Percentiles rank a stretch among this genome's conserved stretches.
Conservation (phyloP, 35 echinoderm and acorn worm species). For the Apostichopus japonicus region DNA sequence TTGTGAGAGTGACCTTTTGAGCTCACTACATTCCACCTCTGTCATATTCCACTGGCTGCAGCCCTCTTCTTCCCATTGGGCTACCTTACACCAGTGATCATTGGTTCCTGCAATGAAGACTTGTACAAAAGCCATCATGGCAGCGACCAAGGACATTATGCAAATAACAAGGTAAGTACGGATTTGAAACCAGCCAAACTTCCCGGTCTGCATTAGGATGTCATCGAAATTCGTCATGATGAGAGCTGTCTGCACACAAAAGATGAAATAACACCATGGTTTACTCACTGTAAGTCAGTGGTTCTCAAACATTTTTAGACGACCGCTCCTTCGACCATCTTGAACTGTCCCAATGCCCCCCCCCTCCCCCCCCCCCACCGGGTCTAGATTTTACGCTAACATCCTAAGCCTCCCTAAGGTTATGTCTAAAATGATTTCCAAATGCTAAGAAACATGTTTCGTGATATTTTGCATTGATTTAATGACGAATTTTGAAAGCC, state of each 20-base stretch:
- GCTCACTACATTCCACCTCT: background rate
- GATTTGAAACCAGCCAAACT: slow-evolving; percentile 18
- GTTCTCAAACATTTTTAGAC: no score
- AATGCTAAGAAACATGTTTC: background rate
- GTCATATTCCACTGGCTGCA: slow-evolving; percentile 30
- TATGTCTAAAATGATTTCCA: background rate
- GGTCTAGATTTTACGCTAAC: no score
- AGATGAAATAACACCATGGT: no score
- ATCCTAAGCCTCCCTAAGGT: no score
- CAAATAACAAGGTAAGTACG: background rate
- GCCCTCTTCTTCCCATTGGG: slow-evolving; percentile 6
- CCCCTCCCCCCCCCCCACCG: no score
- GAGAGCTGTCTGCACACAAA: background rate
- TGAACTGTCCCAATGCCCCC: no score
- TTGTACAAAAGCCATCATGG: slow-evolving; percentile 32
- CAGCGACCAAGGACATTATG: background rate
- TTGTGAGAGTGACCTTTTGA: slow-evolving; percentile 10
- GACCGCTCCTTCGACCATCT: no score
- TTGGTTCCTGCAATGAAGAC: slow-evolving; percentile 31
- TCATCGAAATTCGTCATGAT: slow-evolving; percentile 18
- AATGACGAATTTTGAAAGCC: slow-evolving; percentile 21
- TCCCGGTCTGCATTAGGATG: slow-evolving; percentile 2
- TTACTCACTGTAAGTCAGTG: no score
- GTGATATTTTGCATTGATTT: slow-evolving; percentile 18
- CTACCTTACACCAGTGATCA: slow-evolving; percentile 28